Base-by-base conservation (phyloP, 2,888 invertebrate species). In the Cheilosia variabilis region DNA sequence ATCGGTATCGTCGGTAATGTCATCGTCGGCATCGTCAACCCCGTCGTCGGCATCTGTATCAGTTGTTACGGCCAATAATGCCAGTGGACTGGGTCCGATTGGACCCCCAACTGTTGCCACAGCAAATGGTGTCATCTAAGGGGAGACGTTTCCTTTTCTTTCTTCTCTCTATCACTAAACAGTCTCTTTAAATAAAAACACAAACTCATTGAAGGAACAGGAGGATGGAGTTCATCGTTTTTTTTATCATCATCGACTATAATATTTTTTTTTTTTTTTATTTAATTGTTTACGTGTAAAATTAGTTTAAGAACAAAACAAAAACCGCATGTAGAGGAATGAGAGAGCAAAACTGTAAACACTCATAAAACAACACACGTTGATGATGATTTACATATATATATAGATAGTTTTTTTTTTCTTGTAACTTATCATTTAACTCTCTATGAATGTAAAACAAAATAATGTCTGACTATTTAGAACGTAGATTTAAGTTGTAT, bases 91-190 rank as follows among this genome's bases (percentile, higher is more conserved):
- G 41, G 92, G 92, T 77, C 92, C 92, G 68, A 92, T 92, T 76
- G 92, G 92, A 66, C 92, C 92, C 79, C 92, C 92, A 80, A 90
- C 91, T 57, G 71, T 76, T 72, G 76, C 86, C 66, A 90, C 91
- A 52, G 90, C 90, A 79, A 92, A 92, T 87, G 91, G 91, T 77
- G 91, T 92, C 72, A 90, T 92, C 91, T 92, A 92, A 91, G 87
- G 83, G 53, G 34, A 31, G 45, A 19, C 52, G 3, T 13, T 37
- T 13, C 17, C 17, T 19, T 19, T 47, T 6, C 6, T 19, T 50
- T 17, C 13, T 17, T 45, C 73, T 60, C 58, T 69, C 57, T 73
- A 66, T 60, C 6, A 17, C n/a, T 15, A 60, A 69, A 58, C 45
- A 84, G 75, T 58, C 83, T 69, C 69, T 55, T 75, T 37, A 55